Conservation (phyloP, 2,888 invertebrate species). For the Plutella xylostella region DNA sequence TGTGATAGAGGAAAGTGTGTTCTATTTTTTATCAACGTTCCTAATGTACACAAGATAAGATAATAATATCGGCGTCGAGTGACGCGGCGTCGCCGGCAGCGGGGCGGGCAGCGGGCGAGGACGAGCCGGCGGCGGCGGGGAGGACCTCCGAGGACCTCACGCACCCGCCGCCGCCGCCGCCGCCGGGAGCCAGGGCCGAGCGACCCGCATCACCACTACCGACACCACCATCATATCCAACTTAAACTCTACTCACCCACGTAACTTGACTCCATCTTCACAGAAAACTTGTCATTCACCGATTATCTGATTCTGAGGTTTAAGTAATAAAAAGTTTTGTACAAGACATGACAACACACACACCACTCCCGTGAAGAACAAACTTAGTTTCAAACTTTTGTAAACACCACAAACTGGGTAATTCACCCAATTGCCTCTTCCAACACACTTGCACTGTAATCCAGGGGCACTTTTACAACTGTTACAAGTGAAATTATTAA, state of each 20-base stretch:
- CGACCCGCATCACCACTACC: not conserved
- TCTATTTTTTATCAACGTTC: constrained; percentile 29
- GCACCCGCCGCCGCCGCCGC: not conserved
- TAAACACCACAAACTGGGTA: constrained; percentile 10
- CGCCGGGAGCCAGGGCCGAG: not conserved
- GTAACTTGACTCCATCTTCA: constrained; percentile 47
- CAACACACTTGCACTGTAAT: too few relatives aligned
- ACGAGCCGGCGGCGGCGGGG: constrained; percentile 19
- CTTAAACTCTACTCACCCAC: constrained; percentile 41
- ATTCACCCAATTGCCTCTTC: too few relatives aligned
- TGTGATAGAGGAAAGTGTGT: constrained; percentile 24
- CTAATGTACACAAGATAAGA: constrained; percentile 50
- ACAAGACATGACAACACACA: constrained; percentile 52
- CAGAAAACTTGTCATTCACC: constrained; percentile 21
- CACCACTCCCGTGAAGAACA: constrained; percentile 39
- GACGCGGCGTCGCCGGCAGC: constrained; percentile 2
- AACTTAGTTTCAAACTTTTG: constrained; percentile 30
- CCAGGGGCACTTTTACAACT: constrained; percentile 21
- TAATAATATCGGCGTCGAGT: constrained; percentile 19
- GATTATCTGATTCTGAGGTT: constrained; percentile 8
- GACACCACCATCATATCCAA: not conserved
- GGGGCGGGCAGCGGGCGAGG: constrained; percentile 8
- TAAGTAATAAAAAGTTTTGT: constrained; percentile 43
- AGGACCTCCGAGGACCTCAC: constrained; percentile 21
- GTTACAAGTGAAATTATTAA: not conserved